Evolutionary conservation across 2,113 vertebrate genomes (phyloP).

Genomic region (Tragelaphus strepsiceros): DNA sequence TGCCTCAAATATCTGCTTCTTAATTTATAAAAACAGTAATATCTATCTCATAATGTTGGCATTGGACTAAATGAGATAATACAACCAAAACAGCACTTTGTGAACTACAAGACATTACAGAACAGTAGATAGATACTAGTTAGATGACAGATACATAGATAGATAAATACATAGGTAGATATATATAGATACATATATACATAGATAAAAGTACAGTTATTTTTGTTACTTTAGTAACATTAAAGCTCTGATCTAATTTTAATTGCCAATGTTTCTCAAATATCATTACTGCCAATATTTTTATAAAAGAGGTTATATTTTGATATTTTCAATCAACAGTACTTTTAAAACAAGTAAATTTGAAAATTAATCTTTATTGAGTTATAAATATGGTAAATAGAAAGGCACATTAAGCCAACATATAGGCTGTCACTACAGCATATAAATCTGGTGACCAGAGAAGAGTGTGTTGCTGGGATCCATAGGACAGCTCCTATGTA

Average conservation of each 20-base stretch:
- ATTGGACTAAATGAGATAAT: background rate
- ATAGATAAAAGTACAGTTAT: background rate
- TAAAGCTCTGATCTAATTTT: background rate
- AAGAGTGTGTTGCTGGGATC: background rate
- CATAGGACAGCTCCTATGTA: background rate
- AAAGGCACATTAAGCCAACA: background rate
- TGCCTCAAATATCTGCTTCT: background rate
- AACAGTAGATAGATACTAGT: background rate
- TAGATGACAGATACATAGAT: background rate
- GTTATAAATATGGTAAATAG: background rate
- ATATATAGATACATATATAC: background rate
- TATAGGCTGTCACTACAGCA: background rate
- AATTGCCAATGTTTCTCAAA: background rate
- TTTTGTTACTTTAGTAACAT: background rate
- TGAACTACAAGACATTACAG: background rate
- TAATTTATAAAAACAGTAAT: background rate
- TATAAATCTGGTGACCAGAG: background rate
- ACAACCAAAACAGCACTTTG: background rate
- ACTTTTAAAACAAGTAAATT: background rate
- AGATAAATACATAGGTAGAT: background rate
- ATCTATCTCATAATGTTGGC: background rate
- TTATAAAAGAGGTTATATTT: background rate
- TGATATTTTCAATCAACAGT: background rate
- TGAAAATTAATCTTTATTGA: background rate
- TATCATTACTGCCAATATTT: background rate